Conservation (phyloP, 1,140 invertebrate species). For the Drosophila sturtevanti region DNA sequence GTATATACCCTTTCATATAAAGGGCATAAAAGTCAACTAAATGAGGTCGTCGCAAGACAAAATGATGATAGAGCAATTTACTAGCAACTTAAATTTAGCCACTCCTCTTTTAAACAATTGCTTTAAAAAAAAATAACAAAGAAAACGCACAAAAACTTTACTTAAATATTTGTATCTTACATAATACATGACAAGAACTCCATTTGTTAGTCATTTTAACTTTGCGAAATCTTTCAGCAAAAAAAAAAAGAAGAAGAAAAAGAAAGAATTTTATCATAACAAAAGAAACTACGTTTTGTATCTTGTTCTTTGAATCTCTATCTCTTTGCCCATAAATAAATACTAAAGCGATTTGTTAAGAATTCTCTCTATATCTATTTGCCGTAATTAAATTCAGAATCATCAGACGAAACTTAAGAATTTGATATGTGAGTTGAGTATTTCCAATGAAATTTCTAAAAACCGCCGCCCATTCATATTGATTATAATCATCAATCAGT, state of each 20-base stretch:
- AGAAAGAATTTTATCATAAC: slow-evolving; percentile 1
- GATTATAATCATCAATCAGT: slow-evolving; percentile 8
- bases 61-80: slow-evolving; percentile 12
- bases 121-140: neutral
- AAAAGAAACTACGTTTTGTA: neutral
- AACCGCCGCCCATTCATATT: neutral
- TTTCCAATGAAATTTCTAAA: slow-evolving; percentile 1
- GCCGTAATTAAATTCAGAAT: neutral
- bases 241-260: too few relatives aligned
- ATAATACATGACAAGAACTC: slow-evolving; percentile 2
- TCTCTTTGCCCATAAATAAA: neutral
- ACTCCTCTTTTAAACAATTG: slow-evolving; percentile 3
- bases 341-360: neutral
- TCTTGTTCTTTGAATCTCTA: neutral
- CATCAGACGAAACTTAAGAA: neutral
- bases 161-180: neutral
- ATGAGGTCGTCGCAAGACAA: slow-evolving; percentile 5
- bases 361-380: neutral
- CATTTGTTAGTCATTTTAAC: slow-evolving; percentile 1
- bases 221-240: neutral
- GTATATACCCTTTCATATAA: neutral
- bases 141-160: neutral
- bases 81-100: neutral
- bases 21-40: slow-evolving; percentile 1
- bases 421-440: neutral